These are phyloP conservation scores for Sphinx pinastri DNA, from an alignment of 2,888 invertebrate species.

Conservation along the genomic window DNA sequence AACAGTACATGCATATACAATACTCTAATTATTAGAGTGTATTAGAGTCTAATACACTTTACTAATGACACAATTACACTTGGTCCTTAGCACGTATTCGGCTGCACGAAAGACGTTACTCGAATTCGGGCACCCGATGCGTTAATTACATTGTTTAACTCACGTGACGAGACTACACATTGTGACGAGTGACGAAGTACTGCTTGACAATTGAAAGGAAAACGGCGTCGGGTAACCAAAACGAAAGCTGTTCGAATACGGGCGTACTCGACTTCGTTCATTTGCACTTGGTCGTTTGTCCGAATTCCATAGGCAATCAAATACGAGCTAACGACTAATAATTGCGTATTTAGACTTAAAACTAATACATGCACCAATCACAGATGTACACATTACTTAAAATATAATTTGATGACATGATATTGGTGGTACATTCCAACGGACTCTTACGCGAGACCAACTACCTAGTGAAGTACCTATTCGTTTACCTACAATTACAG, in stretches of 20 bases:
- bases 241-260: background rate
- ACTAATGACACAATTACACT: background rate
- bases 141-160: background rate
- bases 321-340: background rate
- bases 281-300: no score
- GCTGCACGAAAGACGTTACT: constrained; percentile 1
- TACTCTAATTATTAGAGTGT: no score
- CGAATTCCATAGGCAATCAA: background rate
- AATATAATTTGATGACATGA: no score
- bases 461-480: no score
- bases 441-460: no score
- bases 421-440: no score
- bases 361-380: no score
- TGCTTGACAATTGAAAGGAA: background rate
- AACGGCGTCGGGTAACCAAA: background rate
- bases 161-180: background rate
- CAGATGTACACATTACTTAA: no score
- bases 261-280: background rate
- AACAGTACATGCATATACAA: no score
- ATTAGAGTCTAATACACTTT: no score
- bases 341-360: background rate
- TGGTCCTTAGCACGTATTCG: background rate
- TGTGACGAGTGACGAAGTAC: background rate
- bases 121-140: constrained; percentile 2
- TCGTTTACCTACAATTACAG: no score